phyloP scores from a whole-genome alignment of 2,888 invertebrate genomes.

The Eubasilissa splendida region DNA sequence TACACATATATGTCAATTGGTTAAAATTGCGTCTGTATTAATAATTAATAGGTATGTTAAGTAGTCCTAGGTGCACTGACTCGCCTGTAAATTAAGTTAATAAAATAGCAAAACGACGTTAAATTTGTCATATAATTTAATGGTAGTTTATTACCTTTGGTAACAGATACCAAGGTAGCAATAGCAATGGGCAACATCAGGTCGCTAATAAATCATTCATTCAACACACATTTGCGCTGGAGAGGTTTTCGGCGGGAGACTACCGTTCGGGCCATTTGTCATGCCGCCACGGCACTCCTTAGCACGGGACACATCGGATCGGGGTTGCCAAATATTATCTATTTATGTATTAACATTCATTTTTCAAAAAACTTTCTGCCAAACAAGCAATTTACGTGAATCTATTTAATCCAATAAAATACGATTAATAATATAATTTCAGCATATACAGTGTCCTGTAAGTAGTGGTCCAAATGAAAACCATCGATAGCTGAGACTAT shows the following conservation, averaged over 20 bases:
- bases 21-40: too few relatives aligned
- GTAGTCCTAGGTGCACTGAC: too few relatives aligned
- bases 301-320: not conserved
- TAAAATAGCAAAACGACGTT: too few relatives aligned
- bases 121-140: too few relatives aligned
- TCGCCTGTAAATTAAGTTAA: too few relatives aligned
- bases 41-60: too few relatives aligned
- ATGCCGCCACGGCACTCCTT: slow-evolving; percentile 28
- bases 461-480: too few relatives aligned
- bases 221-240: slow-evolving; percentile 49
- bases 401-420: not conserved
- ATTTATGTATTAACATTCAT: not conserved
- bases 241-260: slow-evolving; percentile 25
- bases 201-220: slow-evolving; percentile 55
- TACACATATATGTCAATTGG: too few relatives aligned
- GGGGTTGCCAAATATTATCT: slow-evolving; percentile 1
- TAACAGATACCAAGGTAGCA: slow-evolving; percentile 18
- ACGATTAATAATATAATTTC: not conserved
- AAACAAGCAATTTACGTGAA: not conserved
- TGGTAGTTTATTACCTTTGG: not conserved
- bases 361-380: slow-evolving; percentile 1
- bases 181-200: slow-evolving; percentile 38
- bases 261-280: slow-evolving; percentile 45
- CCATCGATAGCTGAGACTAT: too few relatives aligned
- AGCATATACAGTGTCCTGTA: too few relatives aligned